Conservation (phyloP, 2,888 invertebrate genomes). For the Nowickia ferox region DNA sequence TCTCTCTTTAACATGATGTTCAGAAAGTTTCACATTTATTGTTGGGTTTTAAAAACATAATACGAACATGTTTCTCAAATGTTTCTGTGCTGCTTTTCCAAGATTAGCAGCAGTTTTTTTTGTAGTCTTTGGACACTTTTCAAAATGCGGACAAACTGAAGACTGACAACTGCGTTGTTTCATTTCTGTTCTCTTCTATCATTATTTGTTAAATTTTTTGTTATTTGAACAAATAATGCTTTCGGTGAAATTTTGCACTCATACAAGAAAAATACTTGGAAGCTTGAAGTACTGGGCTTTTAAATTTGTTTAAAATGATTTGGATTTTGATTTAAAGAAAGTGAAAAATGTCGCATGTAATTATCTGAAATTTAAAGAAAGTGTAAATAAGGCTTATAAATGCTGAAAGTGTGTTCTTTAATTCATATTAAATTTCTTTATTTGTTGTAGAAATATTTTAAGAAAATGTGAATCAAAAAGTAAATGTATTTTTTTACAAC, state of each 20-base stretch:
- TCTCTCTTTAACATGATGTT: conserved; percentile 37
- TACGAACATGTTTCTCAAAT: conserved; percentile 38
- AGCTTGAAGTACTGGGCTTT: conserved; percentile 17
- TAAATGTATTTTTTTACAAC: conserved; percentile 20
- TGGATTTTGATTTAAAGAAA: neutral
- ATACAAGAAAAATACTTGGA: conserved; percentile 36
- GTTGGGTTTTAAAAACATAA: conserved; percentile 30
- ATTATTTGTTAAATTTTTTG: neutral
- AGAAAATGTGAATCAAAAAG: conserved; percentile 53
- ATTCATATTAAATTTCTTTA: neutral
- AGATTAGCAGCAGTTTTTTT: conserved; percentile 62
- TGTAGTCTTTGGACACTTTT: conserved; percentile 44
- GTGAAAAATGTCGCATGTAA: neutral
- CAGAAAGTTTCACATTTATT: conserved; percentile 4
- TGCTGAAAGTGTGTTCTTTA: conserved; percentile 40
- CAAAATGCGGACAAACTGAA: conserved; percentile 73
- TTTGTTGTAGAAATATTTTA: conserved; percentile 60
- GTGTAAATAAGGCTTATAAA: conserved; percentile 25
- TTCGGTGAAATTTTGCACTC: conserved; percentile 11
- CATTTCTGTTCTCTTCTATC: conserved; percentile 13
- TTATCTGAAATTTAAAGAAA: neutral
- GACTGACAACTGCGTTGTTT: conserved; percentile 71
- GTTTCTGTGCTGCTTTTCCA: conserved; percentile 36
- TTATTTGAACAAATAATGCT: conserved; percentile 3
- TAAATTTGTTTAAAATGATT: neutral